phyloP scores from a whole-genome alignment of 2,888 invertebrate genomes.

The Lepidonotus clava region DNA sequence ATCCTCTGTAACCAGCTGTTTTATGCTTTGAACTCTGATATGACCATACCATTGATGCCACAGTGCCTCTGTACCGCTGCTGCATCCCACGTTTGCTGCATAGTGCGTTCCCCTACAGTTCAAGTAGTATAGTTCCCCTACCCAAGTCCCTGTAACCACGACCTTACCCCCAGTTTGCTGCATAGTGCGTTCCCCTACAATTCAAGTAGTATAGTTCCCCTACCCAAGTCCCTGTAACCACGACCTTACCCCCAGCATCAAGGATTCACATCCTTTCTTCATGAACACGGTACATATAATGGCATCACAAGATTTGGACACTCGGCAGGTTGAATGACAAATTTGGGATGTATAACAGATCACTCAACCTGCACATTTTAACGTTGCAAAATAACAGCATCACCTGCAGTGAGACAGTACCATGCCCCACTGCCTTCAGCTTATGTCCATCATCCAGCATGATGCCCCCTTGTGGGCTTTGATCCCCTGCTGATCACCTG shows the following conservation, averaged over 20 bases:
- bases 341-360: too few species aligned
- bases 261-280: constrained; percentile 22
- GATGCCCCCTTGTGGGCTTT: too few species aligned
- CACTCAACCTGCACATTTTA: not conserved
- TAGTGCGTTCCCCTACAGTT: too few species aligned
- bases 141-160: too few species aligned
- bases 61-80: not conserved
- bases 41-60: constrained; percentile 52
- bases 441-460: constrained; percentile 45
- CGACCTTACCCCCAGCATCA: not conserved
- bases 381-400: not conserved
- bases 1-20: not conserved
- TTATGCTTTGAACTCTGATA: not conserved
- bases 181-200: too few species aligned
- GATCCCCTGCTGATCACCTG: too few species aligned
- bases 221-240: not conserved
- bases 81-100: too few species aligned
- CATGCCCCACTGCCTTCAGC: constrained; percentile 39
- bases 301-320: constrained; percentile 35
- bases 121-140: too few species aligned
- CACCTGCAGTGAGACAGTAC: not conserved
- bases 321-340: constrained; percentile 22
- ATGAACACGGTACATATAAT: constrained; percentile 4
- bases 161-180: not conserved
- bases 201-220: not conserved